Evolutionary conservation across 2,888 invertebrate species (phyloP).

Genomic region (Parnassius smintheus): DNA sequence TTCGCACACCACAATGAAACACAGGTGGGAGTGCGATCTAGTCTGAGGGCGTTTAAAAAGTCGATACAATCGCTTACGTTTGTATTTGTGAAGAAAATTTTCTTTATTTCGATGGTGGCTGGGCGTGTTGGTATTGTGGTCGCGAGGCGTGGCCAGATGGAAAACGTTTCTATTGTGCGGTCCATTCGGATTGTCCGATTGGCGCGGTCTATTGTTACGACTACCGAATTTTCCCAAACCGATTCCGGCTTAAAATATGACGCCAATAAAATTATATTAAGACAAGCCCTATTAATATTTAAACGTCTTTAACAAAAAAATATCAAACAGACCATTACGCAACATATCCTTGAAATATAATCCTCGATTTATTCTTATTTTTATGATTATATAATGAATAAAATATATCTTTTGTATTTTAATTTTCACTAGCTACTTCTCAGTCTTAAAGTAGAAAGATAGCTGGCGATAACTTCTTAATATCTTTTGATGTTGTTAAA

Average conservation of each 20-base stretch:
- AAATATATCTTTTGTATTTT: too few relatives aligned
- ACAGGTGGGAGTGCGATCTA: conserved; percentile 76
- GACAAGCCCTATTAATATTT: conserved; percentile 35
- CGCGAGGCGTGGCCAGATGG: conserved; percentile 69
- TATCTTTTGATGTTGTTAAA: conserved; percentile 15
- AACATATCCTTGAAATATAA: conserved; percentile 4
- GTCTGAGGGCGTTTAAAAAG: conserved; percentile 77
- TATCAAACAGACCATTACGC: conserved; percentile 3
- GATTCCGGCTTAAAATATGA: conserved; percentile 39
- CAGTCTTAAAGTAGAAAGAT: conserved; percentile 8
- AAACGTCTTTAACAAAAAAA: conserved; percentile 35
- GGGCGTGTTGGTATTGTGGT: conserved; percentile 72
- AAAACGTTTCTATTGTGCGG: conserved; percentile 70
- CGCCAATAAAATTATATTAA: conserved; percentile 40
- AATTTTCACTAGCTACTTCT: too few relatives aligned
- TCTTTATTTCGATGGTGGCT: conserved; percentile 65
- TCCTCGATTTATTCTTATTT: conserved; percentile 6
- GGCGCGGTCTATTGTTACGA: conserved; percentile 64
- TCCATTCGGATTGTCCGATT: conserved; percentile 64
- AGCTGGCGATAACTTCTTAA: conserved; percentile 7
- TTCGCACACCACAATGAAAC: conserved; percentile 72
- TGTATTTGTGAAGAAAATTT: conserved; percentile 76
- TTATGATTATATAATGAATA: neutral
- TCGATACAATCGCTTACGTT: conserved; percentile 76
- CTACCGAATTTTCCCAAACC: conserved; percentile 50